Conservation (phyloP, 2,888 invertebrate genomes). For the Agrochola lychnidis region DNA sequence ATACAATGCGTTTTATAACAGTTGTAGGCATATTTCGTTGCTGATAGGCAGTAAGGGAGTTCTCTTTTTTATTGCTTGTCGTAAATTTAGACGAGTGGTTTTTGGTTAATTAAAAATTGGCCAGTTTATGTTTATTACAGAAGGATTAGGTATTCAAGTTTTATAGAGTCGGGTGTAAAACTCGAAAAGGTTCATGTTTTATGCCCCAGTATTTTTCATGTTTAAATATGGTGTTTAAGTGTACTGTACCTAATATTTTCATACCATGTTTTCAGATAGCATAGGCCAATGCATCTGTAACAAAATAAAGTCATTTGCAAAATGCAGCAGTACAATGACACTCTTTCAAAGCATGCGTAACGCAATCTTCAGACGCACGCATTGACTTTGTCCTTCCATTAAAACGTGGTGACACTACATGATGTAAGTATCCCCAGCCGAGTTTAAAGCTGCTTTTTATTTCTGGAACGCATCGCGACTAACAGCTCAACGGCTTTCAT, state of each 20-base stretch:
- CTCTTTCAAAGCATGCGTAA: not conserved
- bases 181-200: not conserved
- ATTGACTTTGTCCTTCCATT: conserved; percentile 45
- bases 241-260: not conserved
- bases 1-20: conserved; percentile 68
- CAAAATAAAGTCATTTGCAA: not conserved
- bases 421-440: conserved; percentile 84
- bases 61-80: conserved; percentile 53
- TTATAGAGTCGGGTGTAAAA: conserved; percentile 16
- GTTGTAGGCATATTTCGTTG: conserved; percentile 61
- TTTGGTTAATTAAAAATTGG: conserved; percentile 58
- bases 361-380: conserved; percentile 7
- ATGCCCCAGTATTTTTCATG: not conserved
- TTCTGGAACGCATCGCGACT: conserved; percentile 87
- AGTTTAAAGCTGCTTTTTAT: conserved; percentile 87
- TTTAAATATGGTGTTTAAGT: not conserved
- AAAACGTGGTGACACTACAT: conserved; percentile 68
- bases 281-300: too few relatives aligned
- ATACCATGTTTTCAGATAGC: not conserved
- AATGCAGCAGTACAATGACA: not conserved
- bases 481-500: conserved; percentile 88
- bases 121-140: conserved; percentile 48
- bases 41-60: conserved; percentile 56
- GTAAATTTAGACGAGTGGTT: conserved; percentile 52
- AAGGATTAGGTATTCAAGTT: conserved; percentile 24